Percentiles rank a stretch among this genome's conserved stretches.
phyloP scores from a whole-genome alignment of 2,797 vertebrate genomes.

The Aeoliscus strigatus region DNA sequence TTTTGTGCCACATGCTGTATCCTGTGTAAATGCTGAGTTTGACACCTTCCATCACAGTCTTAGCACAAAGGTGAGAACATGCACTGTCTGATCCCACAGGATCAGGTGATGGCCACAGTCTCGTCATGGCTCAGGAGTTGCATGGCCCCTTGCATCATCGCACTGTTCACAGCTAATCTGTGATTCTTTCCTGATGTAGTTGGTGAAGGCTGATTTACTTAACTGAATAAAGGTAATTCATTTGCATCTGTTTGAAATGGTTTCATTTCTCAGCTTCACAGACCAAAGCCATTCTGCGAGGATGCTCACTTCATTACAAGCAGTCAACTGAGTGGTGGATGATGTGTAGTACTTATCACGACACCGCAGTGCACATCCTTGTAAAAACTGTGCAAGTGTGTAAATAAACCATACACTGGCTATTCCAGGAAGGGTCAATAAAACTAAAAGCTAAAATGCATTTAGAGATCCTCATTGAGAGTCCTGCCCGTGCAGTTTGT shows the following conservation, averaged over 20 bases:
- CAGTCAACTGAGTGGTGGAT: conserved; percentile 13
- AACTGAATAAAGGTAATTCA: conserved; percentile 24
- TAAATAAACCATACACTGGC: conserved; percentile 57
- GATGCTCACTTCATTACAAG: conserved; percentile 20
- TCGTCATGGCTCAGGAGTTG: conserved; percentile 29
- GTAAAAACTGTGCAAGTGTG: conserved; percentile 37
- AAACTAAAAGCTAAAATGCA: conserved; percentile 60
- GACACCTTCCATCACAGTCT: conserved; percentile 49
- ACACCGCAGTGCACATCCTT: conserved; percentile 23
- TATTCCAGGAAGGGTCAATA: conserved; percentile 62
- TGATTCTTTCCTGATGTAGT: conserved; percentile 20
- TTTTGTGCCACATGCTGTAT: conserved; percentile 24
- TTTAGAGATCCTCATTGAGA: conserved; percentile 63
- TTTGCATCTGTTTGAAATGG: conserved; percentile 32
- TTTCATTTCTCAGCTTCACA: conserved; percentile 24
- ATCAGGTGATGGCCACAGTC: conserved; percentile 56
- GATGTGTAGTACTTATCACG: conserved; percentile 18
- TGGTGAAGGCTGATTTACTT: conserved; percentile 25
- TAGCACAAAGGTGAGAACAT: conserved; percentile 59
- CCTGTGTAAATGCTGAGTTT: conserved; percentile 39
- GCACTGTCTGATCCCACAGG: conserved; percentile 44
- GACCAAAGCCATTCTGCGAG: conserved; percentile 17
- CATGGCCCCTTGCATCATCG: conserved; percentile 14
- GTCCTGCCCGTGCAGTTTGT: conserved; percentile 52
- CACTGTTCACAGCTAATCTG: conserved; percentile 31